Conservation (phyloP, 2,797 vertebrate species). For the Chelonia mydas region DNA sequence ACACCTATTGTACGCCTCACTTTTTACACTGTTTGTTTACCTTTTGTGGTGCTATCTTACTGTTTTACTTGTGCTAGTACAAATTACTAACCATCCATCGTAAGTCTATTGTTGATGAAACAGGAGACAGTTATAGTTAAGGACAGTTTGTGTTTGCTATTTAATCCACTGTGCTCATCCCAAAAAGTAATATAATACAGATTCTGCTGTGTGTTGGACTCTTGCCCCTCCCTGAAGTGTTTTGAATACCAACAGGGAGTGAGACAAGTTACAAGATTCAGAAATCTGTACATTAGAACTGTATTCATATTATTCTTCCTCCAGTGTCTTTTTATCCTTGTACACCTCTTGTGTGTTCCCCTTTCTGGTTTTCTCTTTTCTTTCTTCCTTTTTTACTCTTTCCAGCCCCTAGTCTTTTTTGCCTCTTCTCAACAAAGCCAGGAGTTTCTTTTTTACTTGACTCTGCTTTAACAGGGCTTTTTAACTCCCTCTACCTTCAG, state of each 20-base stretch:
- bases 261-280: neutral
- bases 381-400: neutral
- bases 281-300: neutral
- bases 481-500: neutral
- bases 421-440: neutral
- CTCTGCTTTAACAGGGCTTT: neutral
- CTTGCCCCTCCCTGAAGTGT: neutral
- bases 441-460: neutral
- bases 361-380: neutral
- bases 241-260: no score
- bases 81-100: no score
- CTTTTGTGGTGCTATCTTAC: no score
- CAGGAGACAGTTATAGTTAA: no score
- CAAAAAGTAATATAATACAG: no score
- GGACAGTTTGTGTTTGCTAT: no score
- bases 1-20: no score
- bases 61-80: no score
- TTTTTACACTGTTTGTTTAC: no score
- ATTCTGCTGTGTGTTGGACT: neutral
- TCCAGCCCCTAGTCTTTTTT: neutral
- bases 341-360: neutral
- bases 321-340: neutral
- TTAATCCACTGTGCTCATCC: no score
- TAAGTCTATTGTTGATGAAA: no score
- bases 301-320: neutral